Evolutionary conservation across 1,140 invertebrate genomes (phyloP).

Genomic region (Cherax quadricarinatus): DNA sequence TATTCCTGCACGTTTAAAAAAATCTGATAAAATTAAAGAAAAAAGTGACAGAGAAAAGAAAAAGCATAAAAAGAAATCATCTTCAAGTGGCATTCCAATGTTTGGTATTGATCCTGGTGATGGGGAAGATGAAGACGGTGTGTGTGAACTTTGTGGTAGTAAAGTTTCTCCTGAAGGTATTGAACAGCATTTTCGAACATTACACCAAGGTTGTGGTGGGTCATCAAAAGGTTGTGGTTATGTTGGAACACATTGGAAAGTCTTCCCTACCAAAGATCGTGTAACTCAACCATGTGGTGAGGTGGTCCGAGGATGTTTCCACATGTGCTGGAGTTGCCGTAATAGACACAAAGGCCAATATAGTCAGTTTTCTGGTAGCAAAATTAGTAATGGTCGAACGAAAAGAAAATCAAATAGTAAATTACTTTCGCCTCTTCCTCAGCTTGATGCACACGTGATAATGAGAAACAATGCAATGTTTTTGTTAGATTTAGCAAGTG

Average conservation of each 20-base stretch:
- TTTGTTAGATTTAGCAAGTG: constrained; percentile 90
- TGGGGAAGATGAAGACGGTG: constrained; percentile 79
- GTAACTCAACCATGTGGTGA: constrained; percentile 94
- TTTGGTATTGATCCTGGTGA: constrained; percentile 48
- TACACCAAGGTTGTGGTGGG: constrained; percentile 93
- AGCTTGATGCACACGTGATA: constrained; percentile 84
- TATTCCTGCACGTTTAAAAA: constrained; percentile 77
- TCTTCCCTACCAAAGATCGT: constrained; percentile 84
- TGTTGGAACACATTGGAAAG: constrained; percentile 85
- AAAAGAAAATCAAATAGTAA: constrained; percentile 74
- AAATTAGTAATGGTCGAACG: constrained; percentile 78
- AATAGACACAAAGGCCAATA: constrained; percentile 82
- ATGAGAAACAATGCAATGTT: constrained; percentile 97
- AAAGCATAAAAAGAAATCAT: constrained; percentile 75
- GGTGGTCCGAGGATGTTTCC: constrained; percentile 89
- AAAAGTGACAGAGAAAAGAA: constrained; percentile 75
- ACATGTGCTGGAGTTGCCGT: constrained; percentile 92
- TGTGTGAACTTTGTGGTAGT: constrained; percentile 92
- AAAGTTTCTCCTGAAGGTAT: constrained; percentile 84
- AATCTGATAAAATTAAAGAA: constrained; percentile 77
- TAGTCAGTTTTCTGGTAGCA: constrained; percentile 46
- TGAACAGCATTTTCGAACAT: constrained; percentile 88
- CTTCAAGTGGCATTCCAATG: constrained; percentile 40
- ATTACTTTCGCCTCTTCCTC: constrained; percentile 75
- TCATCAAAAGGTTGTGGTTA: constrained; percentile 92